Percentiles rank a stretch among this genome's conserved stretches.
phyloP scores from a whole-genome alignment of 2,113 vertebrate species.

The Scomber japonicus region DNA sequence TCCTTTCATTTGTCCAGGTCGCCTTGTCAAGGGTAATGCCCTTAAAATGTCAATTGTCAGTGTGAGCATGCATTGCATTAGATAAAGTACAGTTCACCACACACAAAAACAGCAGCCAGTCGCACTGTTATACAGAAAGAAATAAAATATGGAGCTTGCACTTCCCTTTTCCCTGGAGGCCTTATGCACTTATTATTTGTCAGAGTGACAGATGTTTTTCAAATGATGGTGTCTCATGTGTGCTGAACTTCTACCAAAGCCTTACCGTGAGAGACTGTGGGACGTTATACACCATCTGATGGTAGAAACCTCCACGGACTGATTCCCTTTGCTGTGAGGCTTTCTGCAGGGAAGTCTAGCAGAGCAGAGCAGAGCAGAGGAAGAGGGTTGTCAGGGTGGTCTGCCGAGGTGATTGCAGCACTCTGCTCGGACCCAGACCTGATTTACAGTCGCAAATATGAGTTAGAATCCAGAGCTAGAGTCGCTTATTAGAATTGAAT shows the following conservation, averaged over 20 bases:
- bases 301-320: constrained; percentile 66
- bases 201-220: constrained; percentile 89
- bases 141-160: constrained; percentile 82
- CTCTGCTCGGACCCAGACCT: constrained; percentile 13
- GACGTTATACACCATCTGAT: constrained; percentile 71
- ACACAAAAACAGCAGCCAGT: constrained; percentile 77
- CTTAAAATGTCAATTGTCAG: constrained; percentile 84
- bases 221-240: constrained; percentile 84
- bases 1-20: constrained; percentile 79
- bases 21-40: constrained; percentile 79
- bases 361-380: background rate
- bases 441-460: background rate
- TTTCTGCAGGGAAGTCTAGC: constrained; percentile 44
- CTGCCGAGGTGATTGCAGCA: constrained; percentile 34
- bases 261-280: constrained; percentile 70
- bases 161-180: constrained; percentile 79
- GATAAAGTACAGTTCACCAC: constrained; percentile 77
- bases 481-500: constrained; percentile 24
- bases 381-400: constrained; percentile 64
- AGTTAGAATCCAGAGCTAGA: constrained; percentile 1
- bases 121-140: constrained; percentile 62
- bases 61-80: constrained; percentile 76
- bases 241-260: constrained; percentile 80
- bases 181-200: constrained; percentile 84
- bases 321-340: constrained; percentile 45